A percentile compares a stretch with the other conserved stretches of the same genome.
phyloP scores from a whole-genome alignment of 2,113 vertebrate species.

The Coturnix japonica region DNA sequence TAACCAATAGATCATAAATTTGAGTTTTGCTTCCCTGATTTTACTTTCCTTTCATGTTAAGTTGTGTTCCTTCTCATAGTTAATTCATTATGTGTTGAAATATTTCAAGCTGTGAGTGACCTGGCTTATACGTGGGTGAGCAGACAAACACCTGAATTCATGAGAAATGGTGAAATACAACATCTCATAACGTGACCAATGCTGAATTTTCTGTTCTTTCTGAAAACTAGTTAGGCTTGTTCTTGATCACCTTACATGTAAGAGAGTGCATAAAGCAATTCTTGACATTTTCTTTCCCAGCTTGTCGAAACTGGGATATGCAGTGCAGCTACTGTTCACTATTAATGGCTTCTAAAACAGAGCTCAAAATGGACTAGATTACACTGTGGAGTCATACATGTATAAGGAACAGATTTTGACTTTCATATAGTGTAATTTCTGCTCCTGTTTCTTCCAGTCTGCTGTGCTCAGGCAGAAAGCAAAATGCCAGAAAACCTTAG shows the following conservation, averaged over 20 bases:
- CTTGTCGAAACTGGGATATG: neutral
- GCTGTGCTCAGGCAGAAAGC: neutral
- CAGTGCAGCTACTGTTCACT: neutral
- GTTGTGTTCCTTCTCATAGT: neutral
- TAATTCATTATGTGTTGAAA: conserved; percentile 27
- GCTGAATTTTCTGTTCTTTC: conserved; percentile 4
- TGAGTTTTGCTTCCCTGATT: neutral
- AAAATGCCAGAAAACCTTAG: neutral
- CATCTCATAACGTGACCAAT: conserved; percentile 2
- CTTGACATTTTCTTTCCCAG: neutral
- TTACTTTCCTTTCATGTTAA: neutral
- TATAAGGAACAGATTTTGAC: neutral
- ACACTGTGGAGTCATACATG: neutral
- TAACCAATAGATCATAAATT: neutral
- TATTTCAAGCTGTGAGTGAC: neutral
- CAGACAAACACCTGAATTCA: neutral
- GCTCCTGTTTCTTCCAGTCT: neutral
- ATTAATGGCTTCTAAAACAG: neutral
- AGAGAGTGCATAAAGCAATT: neutral
- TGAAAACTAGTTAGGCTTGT: conserved; percentile 34
- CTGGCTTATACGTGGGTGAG: neutral
- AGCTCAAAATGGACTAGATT: neutral
- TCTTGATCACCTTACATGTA: neutral
- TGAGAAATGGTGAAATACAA: neutral
- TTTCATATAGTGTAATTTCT: neutral